A percentile compares a stretch with the other conserved stretches of the same genome.
phyloP scores from a whole-genome alignment of 37 sponge, comb jelly and placozoan genomes.

The Eunapius fragilis region DNA sequence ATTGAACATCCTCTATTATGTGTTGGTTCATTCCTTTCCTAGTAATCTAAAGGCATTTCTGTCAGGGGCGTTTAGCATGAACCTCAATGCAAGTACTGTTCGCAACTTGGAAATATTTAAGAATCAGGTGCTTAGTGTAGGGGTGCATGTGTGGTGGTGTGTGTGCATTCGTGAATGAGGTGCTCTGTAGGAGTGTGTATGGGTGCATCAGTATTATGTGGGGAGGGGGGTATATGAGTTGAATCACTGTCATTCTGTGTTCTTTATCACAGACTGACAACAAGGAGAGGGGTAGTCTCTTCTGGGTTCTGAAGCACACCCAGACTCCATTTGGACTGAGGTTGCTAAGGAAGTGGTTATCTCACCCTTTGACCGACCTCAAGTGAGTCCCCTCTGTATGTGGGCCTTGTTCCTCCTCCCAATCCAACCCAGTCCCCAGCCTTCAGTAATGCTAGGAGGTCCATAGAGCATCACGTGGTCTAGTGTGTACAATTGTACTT shows the following conservation, averaged over 20 bases:
- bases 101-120: conserved; percentile 45
- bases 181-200: neutral
- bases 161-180: neutral
- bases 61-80: conserved; percentile 23
- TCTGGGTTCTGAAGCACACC: conserved; percentile 47
- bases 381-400: neutral
- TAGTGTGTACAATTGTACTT: too few species aligned
- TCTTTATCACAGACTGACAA: conserved; percentile 2
- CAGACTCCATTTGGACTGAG: conserved; percentile 51
- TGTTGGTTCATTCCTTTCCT: neutral
- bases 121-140: conserved; percentile 15
- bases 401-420: too few species aligned
- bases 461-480: too few species aligned
- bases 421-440: too few species aligned
- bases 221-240: too few species aligned
- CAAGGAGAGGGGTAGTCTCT: conserved; percentile 31
- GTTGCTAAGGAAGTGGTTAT: conserved; percentile 25
- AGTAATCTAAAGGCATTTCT: conserved; percentile 39
- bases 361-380: conserved; percentile 25
- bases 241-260: too few species aligned
- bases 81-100: conserved; percentile 40
- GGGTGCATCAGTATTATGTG: neutral
- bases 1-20: too few species aligned
- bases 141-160: neutral
- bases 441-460: too few species aligned